Evolutionary conservation across 2,797 vertebrate genomes (phyloP).

Genomic region (Gymnothorax javanicus): DNA sequence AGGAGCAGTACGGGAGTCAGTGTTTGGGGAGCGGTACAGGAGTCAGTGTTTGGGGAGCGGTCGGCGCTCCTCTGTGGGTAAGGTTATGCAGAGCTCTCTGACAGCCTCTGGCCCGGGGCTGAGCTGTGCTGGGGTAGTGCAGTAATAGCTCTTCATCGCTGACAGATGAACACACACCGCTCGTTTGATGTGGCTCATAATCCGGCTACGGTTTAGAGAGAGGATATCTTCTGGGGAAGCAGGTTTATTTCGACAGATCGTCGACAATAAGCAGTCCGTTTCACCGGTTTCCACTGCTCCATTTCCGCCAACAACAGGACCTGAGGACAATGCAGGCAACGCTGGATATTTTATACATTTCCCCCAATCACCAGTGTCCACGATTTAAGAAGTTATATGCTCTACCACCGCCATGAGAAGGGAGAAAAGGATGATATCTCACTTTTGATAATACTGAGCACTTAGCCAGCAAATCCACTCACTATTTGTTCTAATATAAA

Average conservation of each 20-base stretch:
- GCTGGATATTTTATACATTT: neutral
- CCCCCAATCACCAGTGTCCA: neutral
- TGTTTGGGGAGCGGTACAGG: no score
- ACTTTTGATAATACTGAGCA: neutral
- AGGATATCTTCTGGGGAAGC: constrained; percentile 50
- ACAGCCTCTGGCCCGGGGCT: constrained; percentile 64
- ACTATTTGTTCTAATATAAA: neutral
- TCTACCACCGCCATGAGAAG: neutral
- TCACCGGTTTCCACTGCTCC: constrained; percentile 57
- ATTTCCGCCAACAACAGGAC: constrained; percentile 57
- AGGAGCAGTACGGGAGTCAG: neutral
- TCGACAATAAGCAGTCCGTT: constrained; percentile 62
- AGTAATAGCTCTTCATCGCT: constrained; percentile 71
- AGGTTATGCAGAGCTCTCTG: constrained; percentile 69
- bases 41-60: neutral
- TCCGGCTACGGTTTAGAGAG: constrained; percentile 53
- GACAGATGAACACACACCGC: constrained; percentile 69
- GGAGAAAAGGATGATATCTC: neutral
- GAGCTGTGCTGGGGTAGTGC: constrained; percentile 70
- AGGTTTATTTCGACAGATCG: constrained; percentile 59
- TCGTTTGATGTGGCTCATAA: constrained; percentile 68
- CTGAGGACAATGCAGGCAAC: constrained; percentile 45
- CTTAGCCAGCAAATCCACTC: neutral
- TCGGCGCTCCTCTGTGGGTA: constrained; percentile 54
- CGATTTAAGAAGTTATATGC: neutral